Conservation (phyloP, 2,888 invertebrate genomes). For the Nycteola revayana region DNA sequence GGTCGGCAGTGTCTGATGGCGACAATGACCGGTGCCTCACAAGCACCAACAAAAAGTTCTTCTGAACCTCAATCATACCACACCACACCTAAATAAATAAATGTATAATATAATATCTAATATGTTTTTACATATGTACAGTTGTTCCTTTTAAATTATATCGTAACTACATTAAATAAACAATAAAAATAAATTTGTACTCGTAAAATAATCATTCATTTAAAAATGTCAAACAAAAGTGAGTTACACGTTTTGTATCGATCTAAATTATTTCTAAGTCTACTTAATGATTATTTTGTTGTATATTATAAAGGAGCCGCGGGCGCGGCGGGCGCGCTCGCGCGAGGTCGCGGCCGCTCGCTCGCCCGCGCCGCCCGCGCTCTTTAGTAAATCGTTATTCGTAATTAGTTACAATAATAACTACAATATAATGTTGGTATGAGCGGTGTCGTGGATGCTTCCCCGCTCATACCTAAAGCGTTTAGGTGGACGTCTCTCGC, state of each 20-base stretch:
- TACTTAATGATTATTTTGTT: constrained; percentile 77
- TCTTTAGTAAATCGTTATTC: constrained; percentile 63
- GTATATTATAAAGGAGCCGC: constrained; percentile 55
- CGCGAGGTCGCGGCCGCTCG: not conserved
- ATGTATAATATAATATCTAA: constrained; percentile 70
- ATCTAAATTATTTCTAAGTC: constrained; percentile 67
- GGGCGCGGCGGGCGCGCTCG: constrained; percentile 10
- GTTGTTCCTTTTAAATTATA: constrained; percentile 64
- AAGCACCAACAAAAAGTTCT: constrained; percentile 55
- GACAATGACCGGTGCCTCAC: constrained; percentile 51
- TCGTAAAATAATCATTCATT: constrained; percentile 61
- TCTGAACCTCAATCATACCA: constrained; percentile 65
- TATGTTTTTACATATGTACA: constrained; percentile 80
- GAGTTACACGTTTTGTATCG: constrained; percentile 55
- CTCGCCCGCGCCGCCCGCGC: constrained; percentile 41
- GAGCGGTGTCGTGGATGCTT: constrained; percentile 79
- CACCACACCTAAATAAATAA: constrained; percentile 75
- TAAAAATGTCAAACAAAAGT: constrained; percentile 59
- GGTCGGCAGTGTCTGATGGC: constrained; percentile 39
- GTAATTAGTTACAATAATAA: constrained; percentile 75
- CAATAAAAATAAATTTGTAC: constrained; percentile 73
- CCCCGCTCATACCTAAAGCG: constrained; percentile 82
- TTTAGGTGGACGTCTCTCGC: constrained; percentile 73
- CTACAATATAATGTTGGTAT: constrained; percentile 81
- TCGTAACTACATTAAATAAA: constrained; percentile 67